Base-by-base conservation (phyloP, 1,140 invertebrate genomes). In the Cotesia glomerata region DNA sequence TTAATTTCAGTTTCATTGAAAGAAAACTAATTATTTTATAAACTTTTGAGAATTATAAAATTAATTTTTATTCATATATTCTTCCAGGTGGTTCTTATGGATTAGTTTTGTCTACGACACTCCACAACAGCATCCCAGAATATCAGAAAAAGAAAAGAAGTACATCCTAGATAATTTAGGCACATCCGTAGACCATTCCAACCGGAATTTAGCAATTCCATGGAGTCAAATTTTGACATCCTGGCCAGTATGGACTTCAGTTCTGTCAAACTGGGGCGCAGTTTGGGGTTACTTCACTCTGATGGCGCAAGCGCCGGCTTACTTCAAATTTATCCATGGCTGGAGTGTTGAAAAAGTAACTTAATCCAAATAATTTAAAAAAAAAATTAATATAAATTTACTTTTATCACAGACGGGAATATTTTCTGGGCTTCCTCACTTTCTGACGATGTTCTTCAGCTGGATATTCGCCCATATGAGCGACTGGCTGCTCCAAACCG, bases 271-370 rank as follows among this genome's bases (percentile, higher is more conserved):
- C 80, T 93, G 93, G 88, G 92, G 94, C 11, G 91, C 91, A 58
- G 91, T 94, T 77, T 97, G 95, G 95, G 94, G 94, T 3, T 90
- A 95, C 32, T 93, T 96, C 72, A 96, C 94, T 0, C 85, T 97
- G 65, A 91, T 97, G 82, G 95, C 93, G 0, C 91, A 95, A 77
- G 89, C 95, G 0, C 96, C 96, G 0, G 93, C 92, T 1, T 98
- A 96, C 81, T 92, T 98, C 80, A 92, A 92, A 68, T 90, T 93
- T 76, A 91, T 96, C 36, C 91, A 97, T 70, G 92, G 94, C 71
- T 95, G 93, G 88, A 90, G 94, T 76, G 92, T 97, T 16, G 89
- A 91, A 81, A 87, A 90, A 78, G 95, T 96, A 86, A 85, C 86
- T 86, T n/a, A 26, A 69, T 32, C 18, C 7, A 16, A 54, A 62